Evolutionary conservation across 2,888 invertebrate species (phyloP).

Genomic region (Cerastis leucographa): DNA sequence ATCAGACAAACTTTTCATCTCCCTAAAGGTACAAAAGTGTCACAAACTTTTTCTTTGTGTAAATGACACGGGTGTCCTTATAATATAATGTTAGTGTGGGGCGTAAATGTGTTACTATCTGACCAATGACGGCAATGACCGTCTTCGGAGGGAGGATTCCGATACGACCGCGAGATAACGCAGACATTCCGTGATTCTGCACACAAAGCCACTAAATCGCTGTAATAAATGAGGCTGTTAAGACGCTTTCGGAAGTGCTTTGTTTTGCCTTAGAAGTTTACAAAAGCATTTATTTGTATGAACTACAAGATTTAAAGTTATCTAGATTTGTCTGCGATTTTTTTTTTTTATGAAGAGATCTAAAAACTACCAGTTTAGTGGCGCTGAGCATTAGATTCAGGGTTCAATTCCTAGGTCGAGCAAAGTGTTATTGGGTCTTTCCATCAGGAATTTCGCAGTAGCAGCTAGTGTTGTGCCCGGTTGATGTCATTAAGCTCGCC

Average conservation of each 20-base stretch:
- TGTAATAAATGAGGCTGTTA: conserved; percentile 58
- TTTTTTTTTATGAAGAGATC: background rate
- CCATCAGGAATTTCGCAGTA: too few relatives aligned
- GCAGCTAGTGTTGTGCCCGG: too few relatives aligned
- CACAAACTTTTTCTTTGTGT: conserved; percentile 35
- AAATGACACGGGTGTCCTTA: conserved; percentile 20
- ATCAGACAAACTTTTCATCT: background rate
- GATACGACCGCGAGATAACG: conserved; percentile 75
- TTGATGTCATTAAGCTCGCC: too few relatives aligned
- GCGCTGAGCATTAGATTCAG: too few relatives aligned
- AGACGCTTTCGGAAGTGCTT: conserved; percentile 35
- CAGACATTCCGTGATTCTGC: conserved; percentile 52
- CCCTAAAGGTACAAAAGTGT: background rate
- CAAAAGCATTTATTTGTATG: conserved; percentile 3
- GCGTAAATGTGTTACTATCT: conserved; percentile 81
- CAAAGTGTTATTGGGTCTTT: too few relatives aligned
- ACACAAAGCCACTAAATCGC: conserved; percentile 59
- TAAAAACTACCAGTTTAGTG: background rate
- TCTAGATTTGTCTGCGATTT: background rate
- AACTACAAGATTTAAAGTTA: background rate
- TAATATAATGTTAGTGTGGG: conserved; percentile 66
- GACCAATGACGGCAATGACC: conserved; percentile 87
- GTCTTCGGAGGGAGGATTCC: conserved; percentile 79
- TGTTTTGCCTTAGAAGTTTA: conserved; percentile 7
- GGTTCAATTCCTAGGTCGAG: too few relatives aligned